A percentile compares a stretch with the other conserved stretches of the same genome.
These are phyloP conservation scores for Pocillopora damicornis DNA, from an alignment of 64 coral and sea anemone genomes.

Conservation along the genomic window DNA sequence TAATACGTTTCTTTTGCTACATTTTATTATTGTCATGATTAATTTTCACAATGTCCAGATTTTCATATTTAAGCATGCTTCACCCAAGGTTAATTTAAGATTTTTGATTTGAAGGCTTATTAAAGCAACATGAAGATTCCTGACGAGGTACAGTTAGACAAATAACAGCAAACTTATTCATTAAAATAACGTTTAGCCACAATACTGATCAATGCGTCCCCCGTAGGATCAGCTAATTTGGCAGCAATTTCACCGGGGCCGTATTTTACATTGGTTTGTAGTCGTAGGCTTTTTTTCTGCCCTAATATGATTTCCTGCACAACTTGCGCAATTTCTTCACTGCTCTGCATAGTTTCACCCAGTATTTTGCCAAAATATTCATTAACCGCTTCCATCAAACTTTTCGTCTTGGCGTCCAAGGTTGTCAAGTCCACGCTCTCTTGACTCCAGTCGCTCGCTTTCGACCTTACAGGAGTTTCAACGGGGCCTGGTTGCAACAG, in stretches of 20 bases:
- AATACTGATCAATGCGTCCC: constrained; percentile 30
- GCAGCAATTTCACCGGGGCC: constrained; percentile 43
- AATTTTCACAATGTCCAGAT: no score
- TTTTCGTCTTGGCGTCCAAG: constrained; percentile 53
- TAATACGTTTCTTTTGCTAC: no score
- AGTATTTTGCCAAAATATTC: not conserved
- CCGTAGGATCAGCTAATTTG: constrained; percentile 64
- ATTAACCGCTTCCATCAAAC: constrained; percentile 18
- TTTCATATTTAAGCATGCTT: no score
- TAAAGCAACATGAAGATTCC: no score
- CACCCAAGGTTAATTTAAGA: no score
- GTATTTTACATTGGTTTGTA: constrained; percentile 61
- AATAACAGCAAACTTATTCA: not conserved
- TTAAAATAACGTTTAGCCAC: not conserved
- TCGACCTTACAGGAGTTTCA: constrained; percentile 12
- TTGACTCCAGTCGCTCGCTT: constrained; percentile 13
- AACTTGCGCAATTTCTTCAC: constrained; percentile 42
- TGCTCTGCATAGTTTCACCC: constrained; percentile 24
- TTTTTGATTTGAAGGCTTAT: no score
- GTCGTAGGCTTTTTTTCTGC: constrained; percentile 37
- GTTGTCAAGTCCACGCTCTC: constrained; percentile 27
- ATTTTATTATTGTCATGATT: no score
- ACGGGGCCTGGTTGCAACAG: constrained; percentile 71
- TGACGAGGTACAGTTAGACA: not conserved
- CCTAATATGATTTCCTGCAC: constrained; percentile 55